Conservation (phyloP, 2,888 invertebrate species). For the Hirtodrosophila histrioides region DNA sequence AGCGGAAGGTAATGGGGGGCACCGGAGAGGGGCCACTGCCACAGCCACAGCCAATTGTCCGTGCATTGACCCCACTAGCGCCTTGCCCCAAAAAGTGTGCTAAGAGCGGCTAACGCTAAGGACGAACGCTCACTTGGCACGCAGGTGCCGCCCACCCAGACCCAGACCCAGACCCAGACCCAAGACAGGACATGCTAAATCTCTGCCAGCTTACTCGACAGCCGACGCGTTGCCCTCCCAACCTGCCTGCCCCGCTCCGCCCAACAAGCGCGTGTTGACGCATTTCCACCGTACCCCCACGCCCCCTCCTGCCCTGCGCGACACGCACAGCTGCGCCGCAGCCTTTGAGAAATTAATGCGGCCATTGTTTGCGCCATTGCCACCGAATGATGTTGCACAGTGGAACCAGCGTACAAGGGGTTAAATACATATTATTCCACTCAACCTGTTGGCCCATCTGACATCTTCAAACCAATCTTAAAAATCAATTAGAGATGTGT, state of each 20-base stretch:
- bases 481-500: no score
- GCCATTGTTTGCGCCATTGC: slow-evolving; percentile 58
- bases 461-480: no score
- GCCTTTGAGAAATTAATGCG: slow-evolving; percentile 64
- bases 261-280: slow-evolving; percentile 59
- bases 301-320: slow-evolving; percentile 4
- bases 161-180: background rate
- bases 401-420: slow-evolving; percentile 8
- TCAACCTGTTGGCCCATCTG: no score
- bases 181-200: slow-evolving; percentile 37
- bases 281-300: slow-evolving; percentile 21
- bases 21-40: slow-evolving; percentile 5
- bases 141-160: slow-evolving; percentile 50
- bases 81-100: slow-evolving; percentile 28
- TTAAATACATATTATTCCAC: background rate
- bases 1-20: slow-evolving; percentile 8
- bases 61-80: slow-evolving; percentile 59
- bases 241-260: background rate
- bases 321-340: slow-evolving; percentile 52
- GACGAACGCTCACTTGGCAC: slow-evolving; percentile 63
- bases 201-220: slow-evolving; percentile 44
- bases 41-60: slow-evolving; percentile 45
- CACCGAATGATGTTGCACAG: slow-evolving; percentile 31
- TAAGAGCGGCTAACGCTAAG: slow-evolving; percentile 21
- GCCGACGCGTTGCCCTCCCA: slow-evolving; percentile 4